These are phyloP conservation scores for Paramacrobiotus metropolitanus DNA, from an alignment of 1,140 invertebrate genomes.

Conservation along the genomic window DNA sequence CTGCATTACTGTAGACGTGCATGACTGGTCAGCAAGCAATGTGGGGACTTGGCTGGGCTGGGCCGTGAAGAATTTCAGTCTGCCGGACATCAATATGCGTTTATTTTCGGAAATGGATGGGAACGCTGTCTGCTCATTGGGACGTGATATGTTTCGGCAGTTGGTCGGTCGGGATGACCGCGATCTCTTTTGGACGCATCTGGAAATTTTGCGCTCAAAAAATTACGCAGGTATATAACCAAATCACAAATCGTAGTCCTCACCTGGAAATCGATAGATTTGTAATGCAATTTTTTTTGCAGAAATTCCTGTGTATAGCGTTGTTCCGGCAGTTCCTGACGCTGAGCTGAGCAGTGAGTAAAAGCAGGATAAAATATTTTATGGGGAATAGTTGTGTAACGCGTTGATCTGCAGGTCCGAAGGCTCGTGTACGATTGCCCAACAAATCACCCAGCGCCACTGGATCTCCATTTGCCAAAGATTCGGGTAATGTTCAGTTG, in stretches of 20 bases:
- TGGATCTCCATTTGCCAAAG: constrained; percentile 15
- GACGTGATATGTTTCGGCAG: constrained; percentile 34
- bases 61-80: constrained; percentile 64
- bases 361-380: no score
- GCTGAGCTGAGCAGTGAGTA: no score
- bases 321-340: no score
- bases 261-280: no score
- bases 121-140: constrained; percentile 42
- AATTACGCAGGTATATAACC: constrained; percentile 54
- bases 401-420: no score
- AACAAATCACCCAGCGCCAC: no score
- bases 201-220: constrained; percentile 65
- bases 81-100: constrained; percentile 29
- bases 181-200: constrained; percentile 78
- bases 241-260: neutral
- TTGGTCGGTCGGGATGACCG: constrained; percentile 56
- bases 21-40: constrained; percentile 45
- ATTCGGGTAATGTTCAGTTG: constrained; percentile 57
- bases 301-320: no score
- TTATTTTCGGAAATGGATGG: constrained; percentile 54
- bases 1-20: no score
- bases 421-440: no score
- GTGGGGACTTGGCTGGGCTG: constrained; percentile 72
- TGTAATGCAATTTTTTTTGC: no score
- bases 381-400: no score